Evolutionary conservation across 2,888 invertebrate species (phyloP), one percentile per base, ranked within the genome.

Genomic region (Branchellion lobata): DNA sequence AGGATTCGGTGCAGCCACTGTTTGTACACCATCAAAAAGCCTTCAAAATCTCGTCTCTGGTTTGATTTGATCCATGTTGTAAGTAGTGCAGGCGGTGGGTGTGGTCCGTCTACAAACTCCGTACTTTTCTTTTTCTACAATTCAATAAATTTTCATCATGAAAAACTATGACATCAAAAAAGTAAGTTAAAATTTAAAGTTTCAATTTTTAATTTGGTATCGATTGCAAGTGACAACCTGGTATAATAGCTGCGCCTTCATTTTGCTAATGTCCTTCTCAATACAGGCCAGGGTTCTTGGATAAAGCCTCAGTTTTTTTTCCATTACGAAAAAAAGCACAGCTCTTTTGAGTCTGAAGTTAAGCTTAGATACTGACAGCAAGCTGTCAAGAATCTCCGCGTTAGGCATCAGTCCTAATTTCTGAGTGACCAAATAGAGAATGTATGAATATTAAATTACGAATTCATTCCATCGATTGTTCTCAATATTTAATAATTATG

Each of bases 351-450:
- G 94, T 0, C 87, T 86, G 86, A 93, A 92, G 79, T 92, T 89
- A 80, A 86, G 88, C 31, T 89, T 87, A 2, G 86, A 85, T 84
- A 91, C 90, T 21, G 88, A 89, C 40, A 94, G 83, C 87, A 96
- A 90, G 33, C 92, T 91, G 21, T 92, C 92, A 74, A 94, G 87
- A 82, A 95, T 93, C 87, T 91, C 90, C 77, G 90, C 89, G 86
- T 94, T 95, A 65, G 87, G 86, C 57, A 81, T 80, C 29, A 86
- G 92, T 88, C 84, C 93, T 91, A 88, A 82, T 89, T 90, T 83
- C 84, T 85, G 83, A 5, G 75, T 79, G 24, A 36, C 5, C 24
- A 61, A 74, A 40, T 31, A 72, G 34, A 24, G 51, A 81, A 80
- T 53, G 51, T 29, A n/a, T 31, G 31, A n/a, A 65, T 24, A 34